Percentiles rank a stretch among this genome's conserved stretches.
Evolutionary conservation across 1,140 invertebrate species (phyloP).

Genomic region (Atta texana): DNA sequence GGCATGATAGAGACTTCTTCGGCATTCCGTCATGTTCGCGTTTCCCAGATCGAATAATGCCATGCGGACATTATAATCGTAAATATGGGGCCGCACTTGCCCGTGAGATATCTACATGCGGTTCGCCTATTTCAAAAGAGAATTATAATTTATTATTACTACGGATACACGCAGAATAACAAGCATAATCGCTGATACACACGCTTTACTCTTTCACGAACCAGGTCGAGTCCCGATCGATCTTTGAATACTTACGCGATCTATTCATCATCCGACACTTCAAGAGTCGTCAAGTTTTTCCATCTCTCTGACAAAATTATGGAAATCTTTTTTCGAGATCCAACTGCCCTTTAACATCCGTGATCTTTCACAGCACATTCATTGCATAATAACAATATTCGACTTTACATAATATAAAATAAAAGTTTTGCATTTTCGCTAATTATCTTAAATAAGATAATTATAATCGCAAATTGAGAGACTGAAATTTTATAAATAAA

Average conservation of each 20-base stretch:
- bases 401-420: background rate
- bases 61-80: constrained; percentile 85
- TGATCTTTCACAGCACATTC: background rate
- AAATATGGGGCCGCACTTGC: constrained; percentile 79
- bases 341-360: background rate
- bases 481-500: background rate
- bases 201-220: constrained; percentile 63
- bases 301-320: constrained; percentile 37
- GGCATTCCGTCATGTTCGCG: constrained; percentile 85
- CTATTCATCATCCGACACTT: constrained; percentile 34
- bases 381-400: constrained; percentile 1
- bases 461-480: background rate
- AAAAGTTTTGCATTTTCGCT: background rate
- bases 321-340: background rate
- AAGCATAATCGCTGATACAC: constrained; percentile 53
- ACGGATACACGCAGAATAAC: constrained; percentile 77
- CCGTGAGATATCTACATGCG: constrained; percentile 82
- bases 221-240: constrained; percentile 73
- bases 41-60: constrained; percentile 86
- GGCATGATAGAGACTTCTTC: constrained; percentile 75
- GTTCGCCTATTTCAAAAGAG: constrained; percentile 79
- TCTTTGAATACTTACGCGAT: constrained; percentile 74
- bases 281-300: constrained; percentile 24
- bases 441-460: background rate
- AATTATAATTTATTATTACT: constrained; percentile 83